Evolutionary conservation across 2,113 vertebrate genomes (phyloP), one percentile per base, ranked within the genome.

Genomic region (Garra rufa): DNA sequence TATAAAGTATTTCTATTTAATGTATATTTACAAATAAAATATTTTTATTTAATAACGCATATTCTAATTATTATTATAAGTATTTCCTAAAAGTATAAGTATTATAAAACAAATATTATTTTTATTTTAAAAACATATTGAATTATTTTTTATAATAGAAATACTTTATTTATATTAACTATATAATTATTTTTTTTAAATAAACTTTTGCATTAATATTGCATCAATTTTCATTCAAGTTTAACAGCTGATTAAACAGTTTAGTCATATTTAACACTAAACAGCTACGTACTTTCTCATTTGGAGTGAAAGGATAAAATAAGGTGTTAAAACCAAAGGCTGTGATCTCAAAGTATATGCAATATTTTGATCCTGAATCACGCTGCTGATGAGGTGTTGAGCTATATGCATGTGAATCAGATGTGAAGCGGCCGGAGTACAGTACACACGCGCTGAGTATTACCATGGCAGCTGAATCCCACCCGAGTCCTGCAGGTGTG

Each of bases 401-500:
- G 15, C 46, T 52, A 55, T 24, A 41, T 55, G 50, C 21, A 57
- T 52, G 65, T 83, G 76, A 83, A 85, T 85, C 52, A 76, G 83
- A 87, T 82, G 71, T 84, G 86, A 63, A 82, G 73, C 61, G 73
- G 84, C 81, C 43, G 83, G 84, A 81, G 77, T 80, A 81, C 81
- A 86, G 84, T 84, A 79, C 83, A 83, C 80, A 76, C 80, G 67
- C 85, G 30, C 69, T 65, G 74, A 69, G 85, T 83, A 89, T 87
- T 73, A 85, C 88, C 88, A 89, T 89, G 74, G 88, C 84, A 88
- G 86, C 86, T 69, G 71, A 86, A 85, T 86, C 88, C 88, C 88
- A 86, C 75, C 85, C 86, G 78, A 85, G 86, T 88, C 82, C 83
- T 87, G 86, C 88, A 89, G 84, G 86, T 88, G 88, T 87, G 86